Evolutionary conservation across 2,888 invertebrate genomes (phyloP), one percentile per base, ranked within the genome.

Genomic region (Microchrysa polita): DNA sequence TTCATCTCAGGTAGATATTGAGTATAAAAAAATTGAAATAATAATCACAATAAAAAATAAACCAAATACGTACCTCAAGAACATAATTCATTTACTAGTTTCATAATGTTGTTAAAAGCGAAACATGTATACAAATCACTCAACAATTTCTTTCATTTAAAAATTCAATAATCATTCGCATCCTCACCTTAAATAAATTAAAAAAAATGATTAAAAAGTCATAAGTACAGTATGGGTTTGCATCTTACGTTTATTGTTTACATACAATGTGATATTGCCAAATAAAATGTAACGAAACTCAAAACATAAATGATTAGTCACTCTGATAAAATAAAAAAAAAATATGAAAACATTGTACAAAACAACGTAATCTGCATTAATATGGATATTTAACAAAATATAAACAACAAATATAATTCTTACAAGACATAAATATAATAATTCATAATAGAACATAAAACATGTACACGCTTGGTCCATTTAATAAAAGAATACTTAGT

Each of bases 281-380:
- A 12, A 40, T 42, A 63, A 42, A 20, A 7, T 18, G 12, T 7
- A 34, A 63, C 40, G 40, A 7, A 60, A 27, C 18, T 10, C 34
- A 27, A 60, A 5, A 60, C n/a, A 60, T 14, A n/a, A 63, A 63
- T 40, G 16, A 63, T 63, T 63, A 63, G 63, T 63, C 63, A 63
- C 63, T 63, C 63, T n/a, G n/a, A 9, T 63, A 42, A 63, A 60
- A 34, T 27, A 57, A 60, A 23, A 60, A 60, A 14, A 5, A 63
- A 42, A 63, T 40, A 34, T 34, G 27, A 5, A 7, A 34, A 34
- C 7, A 5, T 2, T 34, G 27, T 34, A 7, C 27, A 7, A 34
- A 34, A 34, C 7, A 34, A 34, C 27, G 7, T 34, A 34, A 34
- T 2, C 7, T 34, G 27, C 7, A 34, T 34, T 2, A 34, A 34